Base-by-base conservation (phyloP, 2,797 vertebrate species). In the Smutsia temminckii region DNA sequence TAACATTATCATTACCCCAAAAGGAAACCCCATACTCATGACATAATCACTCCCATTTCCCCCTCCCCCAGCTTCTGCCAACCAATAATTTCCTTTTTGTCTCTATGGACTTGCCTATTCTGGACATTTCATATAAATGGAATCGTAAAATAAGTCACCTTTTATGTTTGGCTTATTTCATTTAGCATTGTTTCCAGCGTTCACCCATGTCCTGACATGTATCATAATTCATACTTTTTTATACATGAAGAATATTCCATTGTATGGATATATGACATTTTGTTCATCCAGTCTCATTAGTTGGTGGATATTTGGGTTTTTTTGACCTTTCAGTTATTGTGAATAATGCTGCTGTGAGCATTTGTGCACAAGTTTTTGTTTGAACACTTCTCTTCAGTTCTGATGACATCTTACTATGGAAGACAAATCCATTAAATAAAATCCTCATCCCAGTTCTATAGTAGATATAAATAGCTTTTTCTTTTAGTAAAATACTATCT, bases 401-500 rank as follows among this genome's bases (percentile, higher is more conserved):
- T 89, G 69, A 40, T 84, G 32, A 71, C 11, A 75, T 27, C 42
- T 86, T 74, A 59, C 78, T 37, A 85, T 40, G 9, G n/a, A 80
- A 85, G 17, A 74, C 3, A 83, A 89, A 68, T 51, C 61, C 27
- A 87, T n/a, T 92, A 66, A 69, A 37, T 51, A 61, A 18, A 32
- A 88, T 69, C 27, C 53, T 84, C 27, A 78, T 53, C 25, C 11
- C 68, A 59, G 68, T 83, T 61, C 40, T 86, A 21, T 8, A 77
- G 23, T 51, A 64, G 74, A 83, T 64, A 68, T 66, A 89, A 81
- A 59, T 78, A 79, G 91, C 14, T 85, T 79, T 46, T 87, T 94
- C 32, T 89, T 53, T 46, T 25, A 91, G 34, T 61, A 86, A 81
- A 85, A 71, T 85, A 71, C 32, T 80, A 66, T 46, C 40, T 49